phyloP scores from a whole-genome alignment of 2,888 invertebrate species.

The Andricus quercusramuli region DNA sequence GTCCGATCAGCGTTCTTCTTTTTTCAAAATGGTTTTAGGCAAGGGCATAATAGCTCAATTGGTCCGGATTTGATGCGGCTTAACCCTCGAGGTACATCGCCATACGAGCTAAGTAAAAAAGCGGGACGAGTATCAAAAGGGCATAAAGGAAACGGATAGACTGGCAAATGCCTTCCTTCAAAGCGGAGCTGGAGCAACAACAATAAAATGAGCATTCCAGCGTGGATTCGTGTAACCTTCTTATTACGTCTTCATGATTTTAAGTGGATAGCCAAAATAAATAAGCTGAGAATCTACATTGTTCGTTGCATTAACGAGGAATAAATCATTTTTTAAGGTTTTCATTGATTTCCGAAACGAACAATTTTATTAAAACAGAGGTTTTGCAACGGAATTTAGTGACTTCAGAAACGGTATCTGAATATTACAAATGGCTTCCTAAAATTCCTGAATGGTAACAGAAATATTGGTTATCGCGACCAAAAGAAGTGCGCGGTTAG shows the following conservation, averaged over 20 bases:
- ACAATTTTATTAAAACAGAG: background rate
- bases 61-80: conserved; percentile 66
- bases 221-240: conserved; percentile 21
- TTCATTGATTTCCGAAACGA: background rate
- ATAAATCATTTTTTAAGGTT: conserved; percentile 38
- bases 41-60: conserved; percentile 64
- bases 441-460: too few species aligned
- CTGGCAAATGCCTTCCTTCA: conserved; percentile 54
- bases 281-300: conserved; percentile 23
- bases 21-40: conserved; percentile 57
- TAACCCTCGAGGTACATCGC: conserved; percentile 50
- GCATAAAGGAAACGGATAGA: conserved; percentile 55
- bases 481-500: too few species aligned
- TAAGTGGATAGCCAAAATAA: conserved; percentile 19
- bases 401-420: too few species aligned
- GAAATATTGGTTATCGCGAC: too few species aligned
- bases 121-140: conserved; percentile 50
- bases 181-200: conserved; percentile 5
- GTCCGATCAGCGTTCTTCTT: conserved; percentile 50
- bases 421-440: too few species aligned
- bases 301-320: conserved; percentile 25
- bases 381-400: background rate
- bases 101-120: conserved; percentile 46
- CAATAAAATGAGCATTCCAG: conserved; percentile 35
- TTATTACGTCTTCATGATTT: conserved; percentile 34